Evolutionary conservation across 1,140 invertebrate species (phyloP), one percentile per base, ranked within the genome.

Genomic region (Lepidurus packardi): DNA sequence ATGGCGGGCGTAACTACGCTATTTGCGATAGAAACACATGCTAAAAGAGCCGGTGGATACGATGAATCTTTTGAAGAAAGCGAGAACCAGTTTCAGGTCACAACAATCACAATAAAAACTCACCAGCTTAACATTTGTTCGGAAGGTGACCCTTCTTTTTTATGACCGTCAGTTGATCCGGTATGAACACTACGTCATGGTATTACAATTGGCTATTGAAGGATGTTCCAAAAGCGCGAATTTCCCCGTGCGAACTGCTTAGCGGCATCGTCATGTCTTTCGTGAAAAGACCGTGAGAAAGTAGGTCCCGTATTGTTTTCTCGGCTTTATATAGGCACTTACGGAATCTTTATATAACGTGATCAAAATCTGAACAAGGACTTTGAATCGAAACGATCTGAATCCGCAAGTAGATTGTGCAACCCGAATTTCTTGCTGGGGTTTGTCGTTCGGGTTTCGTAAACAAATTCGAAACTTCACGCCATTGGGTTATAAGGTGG

Each of bases 391-490:
- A 65, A 65, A 16, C 21, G 53, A 21, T 65, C 53, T 65, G 53
- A 65, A 65, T 65, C n/a, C 53, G 53, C 53, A 65, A 65, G 53
- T 65, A 65, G 53, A 65, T 65, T n/a, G 53, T 65, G 53, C 53
- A 65, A 65, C 53, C 34, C 8, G 3, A 65, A 65, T 65, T 21
- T 65, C 53, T 65, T 13, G 53, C 34, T 34, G 1, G 16, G 53
- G 8, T 21, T 65, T 7, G 53, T 7, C 21, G 16, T 65, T 65
- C 21, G 13, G 53, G 34, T 34, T 65, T 65, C 53, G 53, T 65
- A 65, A 65, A 65, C 53, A 65, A 21, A 0, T 65, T 65, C 16
- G 21, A 65, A 13, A n/a, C 21, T 21, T 65, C 53, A 65, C 7
- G 53, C 21, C 53, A 16, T 21, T 21, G 53, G 53, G 34, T 34